These are phyloP conservation scores for Mustela nigripes DNA, from an alignment of 2,113 vertebrate genomes.

Conservation along the genomic window DNA sequence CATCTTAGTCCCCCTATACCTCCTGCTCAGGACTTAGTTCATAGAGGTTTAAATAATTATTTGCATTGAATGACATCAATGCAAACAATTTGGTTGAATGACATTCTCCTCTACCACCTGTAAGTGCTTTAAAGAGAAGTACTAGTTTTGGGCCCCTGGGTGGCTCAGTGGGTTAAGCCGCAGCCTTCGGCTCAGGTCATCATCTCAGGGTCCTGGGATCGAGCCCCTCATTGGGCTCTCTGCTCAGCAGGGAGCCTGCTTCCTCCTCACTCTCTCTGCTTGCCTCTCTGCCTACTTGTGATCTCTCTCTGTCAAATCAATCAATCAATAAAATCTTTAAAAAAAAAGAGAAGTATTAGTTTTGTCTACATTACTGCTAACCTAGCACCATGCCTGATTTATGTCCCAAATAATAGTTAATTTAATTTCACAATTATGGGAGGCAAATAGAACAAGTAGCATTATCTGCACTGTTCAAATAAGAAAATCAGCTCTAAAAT, in stretches of 20 bases:
- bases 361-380: neutral
- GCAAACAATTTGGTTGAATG: neutral
- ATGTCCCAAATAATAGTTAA: neutral
- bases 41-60: slow-evolving; percentile 25
- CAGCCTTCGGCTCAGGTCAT: too few relatives aligned
- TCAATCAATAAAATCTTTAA: too few relatives aligned
- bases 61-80: neutral
- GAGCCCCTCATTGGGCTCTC: too few relatives aligned
- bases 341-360: neutral
- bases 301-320: too few relatives aligned
- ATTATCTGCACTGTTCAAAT: slow-evolving; percentile 5
- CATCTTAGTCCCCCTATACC: neutral
- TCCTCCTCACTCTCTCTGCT: too few relatives aligned
- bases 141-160: neutral
- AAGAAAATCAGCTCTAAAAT: slow-evolving; percentile 43
- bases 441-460: neutral
- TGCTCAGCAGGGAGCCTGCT: too few relatives aligned
- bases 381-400: neutral
- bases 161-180: too few relatives aligned
- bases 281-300: too few relatives aligned
- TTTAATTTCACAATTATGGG: slow-evolving; percentile 4
- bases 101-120: neutral
- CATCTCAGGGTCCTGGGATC: too few relatives aligned
- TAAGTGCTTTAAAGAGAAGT: neutral
- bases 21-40: slow-evolving; percentile 21